Base-by-base conservation (phyloP, 2,888 invertebrate genomes). In the Lamproptera curius region DNA sequence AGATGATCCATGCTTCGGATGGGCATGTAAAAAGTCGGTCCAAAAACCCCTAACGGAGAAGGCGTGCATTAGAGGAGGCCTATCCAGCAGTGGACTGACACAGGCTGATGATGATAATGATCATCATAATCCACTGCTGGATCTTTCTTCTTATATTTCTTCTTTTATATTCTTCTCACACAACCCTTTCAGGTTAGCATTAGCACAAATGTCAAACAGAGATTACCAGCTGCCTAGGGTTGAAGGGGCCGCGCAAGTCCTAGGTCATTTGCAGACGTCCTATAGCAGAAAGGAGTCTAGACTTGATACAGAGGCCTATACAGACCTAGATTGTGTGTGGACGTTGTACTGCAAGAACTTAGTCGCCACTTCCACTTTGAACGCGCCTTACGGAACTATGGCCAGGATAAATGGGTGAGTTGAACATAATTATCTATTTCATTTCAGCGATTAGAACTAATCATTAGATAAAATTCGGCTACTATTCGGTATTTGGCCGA, bases 361-460 rank as follows among this genome's bases (percentile, higher is more conserved):
- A 46, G 88, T 81, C 3, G 87, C 83, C 0, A 90, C 90, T 0
- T 76, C 89, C 0, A 84, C 83, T 40, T 59, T 90, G 36, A 77
- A 75, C 10, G 76, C 90, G 0, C 89, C 90, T 0, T 90, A 90
- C 55, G 89, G 90, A 0, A 85, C 89, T 1, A 88, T 90, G 71
- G 90, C 90, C 0, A 86, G 89, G 57, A 88, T 91, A 52, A 91
- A 91, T 64, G 90, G 90, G 90, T 90, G 55, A 67, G 68, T 58
- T 2, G 28, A 59, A 74, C 85, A n/a, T n/a, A n/a, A n/a, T n/a
- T n/a, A n/a, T n/a, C n/a, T n/a, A n/a, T n/a, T n/a, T n/a, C n/a
- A n/a, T n/a, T n/a, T n/a, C n/a, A n/a, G n/a, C n/a, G n/a, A n/a
- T n/a, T n/a, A n/a, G n/a, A n/a, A n/a, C n/a, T n/a, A n/a, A n/a